Percentiles rank a stretch among this genome's conserved stretches.
These are phyloP conservation scores for Novumbra hubbsi DNA, from an alignment of 2,797 vertebrate species.

Conservation along the genomic window DNA sequence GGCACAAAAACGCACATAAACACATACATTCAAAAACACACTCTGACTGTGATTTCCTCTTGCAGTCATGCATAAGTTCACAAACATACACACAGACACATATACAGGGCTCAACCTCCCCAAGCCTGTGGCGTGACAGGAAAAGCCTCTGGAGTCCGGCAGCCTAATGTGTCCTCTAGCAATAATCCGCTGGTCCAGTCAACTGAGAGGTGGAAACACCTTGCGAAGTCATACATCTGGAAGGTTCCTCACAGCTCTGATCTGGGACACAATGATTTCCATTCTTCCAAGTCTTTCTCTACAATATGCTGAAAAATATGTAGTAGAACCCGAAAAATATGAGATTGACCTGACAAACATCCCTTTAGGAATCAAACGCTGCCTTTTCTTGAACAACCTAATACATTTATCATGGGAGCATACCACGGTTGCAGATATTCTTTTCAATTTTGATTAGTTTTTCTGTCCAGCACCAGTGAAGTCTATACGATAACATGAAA, in stretches of 20 bases:
- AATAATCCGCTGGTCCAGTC: conserved; percentile 63
- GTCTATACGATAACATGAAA: background rate
- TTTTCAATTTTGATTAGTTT: no score
- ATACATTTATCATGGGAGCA: no score
- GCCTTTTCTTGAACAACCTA: no score
- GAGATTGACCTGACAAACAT: no score
- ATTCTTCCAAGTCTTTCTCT: conserved; percentile 54
- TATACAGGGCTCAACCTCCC: background rate
- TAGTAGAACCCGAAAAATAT: no score
- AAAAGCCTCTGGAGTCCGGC: conserved; percentile 61
- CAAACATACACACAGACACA: background rate
- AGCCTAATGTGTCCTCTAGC: conserved; percentile 71
- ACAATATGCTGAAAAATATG: background rate
- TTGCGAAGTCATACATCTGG: conserved; percentile 68
- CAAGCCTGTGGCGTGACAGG: conserved; percentile 53
- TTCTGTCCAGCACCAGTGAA: no score
- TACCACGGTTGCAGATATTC: no score
- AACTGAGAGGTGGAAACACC: conserved; percentile 68
- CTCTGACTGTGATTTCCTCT: background rate
- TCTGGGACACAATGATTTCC: conserved; percentile 61
- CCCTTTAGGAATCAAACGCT: no score
- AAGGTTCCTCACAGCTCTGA: conserved; percentile 49
- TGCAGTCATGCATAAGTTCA: background rate
- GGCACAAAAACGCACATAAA: conserved; percentile 10
- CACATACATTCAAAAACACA: conserved; percentile 31